Conservation (phyloP, 2,113 vertebrate species). For the Phoenicopterus ruber region DNA sequence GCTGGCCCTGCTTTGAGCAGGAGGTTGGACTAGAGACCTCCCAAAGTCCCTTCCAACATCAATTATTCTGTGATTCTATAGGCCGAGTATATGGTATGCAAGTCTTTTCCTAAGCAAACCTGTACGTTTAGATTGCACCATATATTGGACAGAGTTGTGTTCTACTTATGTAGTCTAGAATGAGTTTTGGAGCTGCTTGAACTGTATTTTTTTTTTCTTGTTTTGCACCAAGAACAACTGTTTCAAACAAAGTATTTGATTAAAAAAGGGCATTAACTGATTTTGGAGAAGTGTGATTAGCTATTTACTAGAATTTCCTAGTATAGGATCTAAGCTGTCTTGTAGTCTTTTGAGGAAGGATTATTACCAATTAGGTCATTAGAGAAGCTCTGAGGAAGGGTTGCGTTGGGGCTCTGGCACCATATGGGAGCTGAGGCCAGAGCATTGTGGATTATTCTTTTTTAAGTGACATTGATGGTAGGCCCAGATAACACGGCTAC, state of each 20-base stretch:
- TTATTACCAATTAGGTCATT: background rate
- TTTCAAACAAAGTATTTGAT: background rate
- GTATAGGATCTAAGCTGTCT: background rate
- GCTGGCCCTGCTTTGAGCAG: background rate
- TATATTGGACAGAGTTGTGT: background rate
- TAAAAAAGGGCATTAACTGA: background rate
- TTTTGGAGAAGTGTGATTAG: background rate
- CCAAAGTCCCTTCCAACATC: background rate
- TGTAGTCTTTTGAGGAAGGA: background rate
- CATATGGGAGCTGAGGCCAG: background rate
- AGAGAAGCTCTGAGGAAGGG: background rate
- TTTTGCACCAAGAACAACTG: background rate
- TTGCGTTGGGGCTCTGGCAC: background rate
- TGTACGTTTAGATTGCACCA: background rate
- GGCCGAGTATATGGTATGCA: background rate
- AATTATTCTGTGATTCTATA: background rate
- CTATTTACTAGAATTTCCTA: background rate
- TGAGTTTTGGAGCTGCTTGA: background rate
- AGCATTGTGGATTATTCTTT: background rate
- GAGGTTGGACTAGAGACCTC: background rate
- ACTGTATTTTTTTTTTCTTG: background rate
- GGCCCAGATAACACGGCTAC: background rate
- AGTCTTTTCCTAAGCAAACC: background rate
- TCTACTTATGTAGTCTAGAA: background rate
- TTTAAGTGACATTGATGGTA: accelerated